Base-by-base conservation (phyloP, 2,888 invertebrate species). In the Scaptomyza flava region DNA sequence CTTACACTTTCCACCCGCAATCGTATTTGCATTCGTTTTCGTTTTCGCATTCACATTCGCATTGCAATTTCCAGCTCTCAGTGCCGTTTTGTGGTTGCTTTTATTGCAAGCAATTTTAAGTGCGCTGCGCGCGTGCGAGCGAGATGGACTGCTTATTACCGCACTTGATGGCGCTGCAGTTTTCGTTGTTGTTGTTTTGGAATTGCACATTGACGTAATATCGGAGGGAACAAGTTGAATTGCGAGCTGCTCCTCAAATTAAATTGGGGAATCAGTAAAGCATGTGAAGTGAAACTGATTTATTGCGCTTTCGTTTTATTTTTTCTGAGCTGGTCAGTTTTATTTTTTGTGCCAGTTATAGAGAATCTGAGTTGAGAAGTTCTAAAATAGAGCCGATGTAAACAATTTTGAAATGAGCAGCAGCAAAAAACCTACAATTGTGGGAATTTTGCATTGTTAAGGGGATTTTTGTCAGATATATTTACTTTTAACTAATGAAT, bases 151-250 rank as follows among this genome's bases (percentile, higher is more conserved):
- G 71, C 68, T 71, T 84, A 82, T 87, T 82, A 82, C 81, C 59
- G 81, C 88, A 79, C 73, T 73, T 80, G 81, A 67, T 80, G 77
- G 68, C 83, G 67, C 54, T 82, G 82, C 88, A 87, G 34, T 68
- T 70, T 58, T 64, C 38, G 47, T 30, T 59, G 43, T 60, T 52
- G 46, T 38, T 38, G 14, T 50, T 38, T 57, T 62, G 30, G 38
- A 59, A 63, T 68, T 69, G 68, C 66, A 76, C 66, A 74, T 87
- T 82, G 82, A 85, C 88, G 86, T 87, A 87, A 82, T 72, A 77
- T 54, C 54, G 56, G 36, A 51, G 53, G 59, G 52, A 66, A 56
- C 57, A 53, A 46, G 41, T 27, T 45, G 47, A 54, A 52, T 43
- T 54, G 9, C 51, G 41, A 47, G 60, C 61, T 43, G 52, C 54